Base-by-base conservation (phyloP, 2,888 invertebrate species). In the Endotricha flammealis region DNA sequence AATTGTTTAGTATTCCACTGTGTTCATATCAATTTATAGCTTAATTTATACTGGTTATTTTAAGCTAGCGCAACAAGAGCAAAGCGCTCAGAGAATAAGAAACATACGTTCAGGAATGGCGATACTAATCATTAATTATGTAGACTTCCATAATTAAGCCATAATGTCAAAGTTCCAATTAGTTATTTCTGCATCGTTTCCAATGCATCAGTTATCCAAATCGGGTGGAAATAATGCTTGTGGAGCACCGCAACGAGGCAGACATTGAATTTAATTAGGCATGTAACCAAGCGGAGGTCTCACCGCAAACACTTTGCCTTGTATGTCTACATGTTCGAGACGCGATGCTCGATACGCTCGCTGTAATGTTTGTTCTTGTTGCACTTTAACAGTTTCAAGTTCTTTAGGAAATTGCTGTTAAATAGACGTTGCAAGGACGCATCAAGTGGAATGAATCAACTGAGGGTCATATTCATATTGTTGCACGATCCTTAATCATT, bases 201-300 rank as follows among this genome's bases (percentile, higher is more conserved):
- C 50, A 47, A 51, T 56, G 48, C 45, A 53, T 33, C 25, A 25
- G 32, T 16, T 43, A 42, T 44, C 55, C 55, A 58, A 65, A 61
- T 64, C 59, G 54, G 58, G 50, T 42, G 44, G 57, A 46, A 58
- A 64, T 64, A 64, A 61, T 63, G 48, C 43, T 56, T 58, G 71
- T 48, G 68, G 70, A 57, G 31, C 42, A 63, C 67, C 64, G 48
- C 65, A 62, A 59, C 53, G 61, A 54, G 49, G 49, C 39, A 46
- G 42, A 51, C 57, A 64, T 57, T 62, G 57, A 58, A 69, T 73
- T 59, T 68, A 71, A 76, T 74, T 66, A 66, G 50, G 57, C 51
- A 57, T 50, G 52, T 46, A 53, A 41, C 49, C 35, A 41, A 44
- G 48, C 51, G 54, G 58, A 51, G 51, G 59, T 53, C 59, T 44